phyloP scores from a whole-genome alignment of 2,888 invertebrate genomes.

The Cantharis lateralis region DNA sequence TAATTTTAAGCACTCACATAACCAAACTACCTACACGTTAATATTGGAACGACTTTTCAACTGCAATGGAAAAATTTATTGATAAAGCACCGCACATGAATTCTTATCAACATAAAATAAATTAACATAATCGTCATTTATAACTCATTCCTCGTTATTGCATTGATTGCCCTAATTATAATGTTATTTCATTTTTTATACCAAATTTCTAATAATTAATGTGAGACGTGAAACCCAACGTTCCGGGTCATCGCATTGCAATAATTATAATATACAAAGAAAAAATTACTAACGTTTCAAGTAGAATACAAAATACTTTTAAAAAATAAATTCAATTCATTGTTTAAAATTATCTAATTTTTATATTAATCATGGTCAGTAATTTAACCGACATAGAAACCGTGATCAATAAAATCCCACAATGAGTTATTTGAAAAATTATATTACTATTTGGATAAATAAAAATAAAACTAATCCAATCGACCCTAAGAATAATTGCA shows the following conservation, averaged over 20 bases:
- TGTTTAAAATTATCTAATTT: background rate
- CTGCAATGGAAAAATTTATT: background rate
- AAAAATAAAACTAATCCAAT: background rate
- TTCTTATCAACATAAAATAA: background rate
- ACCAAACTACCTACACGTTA: background rate
- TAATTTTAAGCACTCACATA: background rate
- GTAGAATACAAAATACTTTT: background rate
- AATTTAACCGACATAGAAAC: background rate
- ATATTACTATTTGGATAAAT: background rate
- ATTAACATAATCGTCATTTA: background rate
- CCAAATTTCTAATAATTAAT: background rate
- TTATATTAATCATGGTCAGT: background rate
- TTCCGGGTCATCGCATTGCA: background rate
- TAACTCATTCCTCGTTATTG: background rate
- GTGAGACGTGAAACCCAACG: background rate
- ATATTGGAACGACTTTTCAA: background rate
- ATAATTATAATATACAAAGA: background rate
- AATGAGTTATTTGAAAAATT: background rate
- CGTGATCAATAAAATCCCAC: background rate
- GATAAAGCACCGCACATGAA: background rate
- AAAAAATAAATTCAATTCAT: background rate
- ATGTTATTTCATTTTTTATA: background rate
- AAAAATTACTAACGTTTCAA: background rate
- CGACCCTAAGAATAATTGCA: background rate
- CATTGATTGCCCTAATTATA: background rate